Evolutionary conservation across 2,888 invertebrate genomes (phyloP), one percentile per base, ranked within the genome.

Genomic region (Dusona sp.): DNA sequence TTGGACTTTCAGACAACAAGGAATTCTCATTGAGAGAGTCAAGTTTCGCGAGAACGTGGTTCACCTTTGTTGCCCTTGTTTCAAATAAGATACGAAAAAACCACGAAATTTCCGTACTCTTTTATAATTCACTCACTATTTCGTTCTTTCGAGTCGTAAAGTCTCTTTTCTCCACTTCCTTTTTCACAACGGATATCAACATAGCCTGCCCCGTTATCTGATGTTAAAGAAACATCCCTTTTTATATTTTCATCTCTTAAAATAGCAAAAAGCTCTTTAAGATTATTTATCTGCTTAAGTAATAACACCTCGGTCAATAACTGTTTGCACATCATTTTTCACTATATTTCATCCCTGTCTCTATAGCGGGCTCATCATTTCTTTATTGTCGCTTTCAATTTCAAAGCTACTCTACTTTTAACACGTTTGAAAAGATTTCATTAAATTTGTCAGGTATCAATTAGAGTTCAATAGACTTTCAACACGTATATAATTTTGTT

Each of bases 51-150:
- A 88, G 88, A 90, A 90, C 87, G 89, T 22, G 42, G 88, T 90
- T 89, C 90, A 90, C 85, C 68, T 78, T 61, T 16, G 51, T 77
- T 89, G 90, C 91, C 93, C 93, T 93, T 93, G 93, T 90, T 89
- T 92, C 89, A 86, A 91, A 92, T 93, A 90, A 89, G 88, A 88
- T 77, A 54, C 68, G 65, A 85, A 61, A 70, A 67, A 29, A 80
- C 75, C 54, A 51, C 45, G 48, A 70, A 36, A 57, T 75, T 85
- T 85, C 64, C 57, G 51, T n/a, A 22, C 29, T 11, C 64, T 85
- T 79, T 67, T 64, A 72, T 67, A 79, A 85, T 57, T 48, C 33
- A 7, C 38, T 16, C 16, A 22, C 64, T 70, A 29, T 73, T 79
- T 70, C 13, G 36, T 54, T 61, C 29, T 16, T n/a, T 16, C 16